Evolutionary conservation across 30 jellyfish, hydroid and myxozoan genomes (phyloP).

Genomic region (Pseudorhiza aurosa): DNA sequence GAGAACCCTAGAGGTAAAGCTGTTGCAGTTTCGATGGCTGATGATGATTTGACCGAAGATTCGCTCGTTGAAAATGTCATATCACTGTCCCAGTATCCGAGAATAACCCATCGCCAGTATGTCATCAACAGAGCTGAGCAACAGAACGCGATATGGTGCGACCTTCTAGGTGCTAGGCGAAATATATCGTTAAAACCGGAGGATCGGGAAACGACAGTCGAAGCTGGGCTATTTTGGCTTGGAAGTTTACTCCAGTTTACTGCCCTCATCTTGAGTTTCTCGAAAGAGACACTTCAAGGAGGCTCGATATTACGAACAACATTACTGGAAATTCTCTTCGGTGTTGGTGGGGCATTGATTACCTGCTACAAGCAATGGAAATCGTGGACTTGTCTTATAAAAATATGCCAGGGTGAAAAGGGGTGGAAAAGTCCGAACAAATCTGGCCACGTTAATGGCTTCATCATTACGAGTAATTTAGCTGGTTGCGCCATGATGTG

Average conservation of each 20-base stretch:
- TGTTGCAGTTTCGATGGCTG: constrained; percentile 28
- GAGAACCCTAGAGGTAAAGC: constrained; percentile 28
- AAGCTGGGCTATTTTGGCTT: constrained; percentile 53
- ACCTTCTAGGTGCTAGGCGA: constrained; percentile 65
- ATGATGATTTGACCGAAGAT: constrained; percentile 21
- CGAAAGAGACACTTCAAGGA: constrained; percentile 67
- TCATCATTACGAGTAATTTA: constrained; percentile 64
- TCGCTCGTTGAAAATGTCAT: constrained; percentile 44
- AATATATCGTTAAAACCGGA: constrained; percentile 25
- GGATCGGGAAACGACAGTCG: constrained; percentile 39
- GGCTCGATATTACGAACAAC: constrained; percentile 49
- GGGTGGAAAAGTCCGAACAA: background rate
- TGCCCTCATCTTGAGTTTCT: constrained; percentile 65
- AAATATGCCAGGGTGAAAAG: background rate
- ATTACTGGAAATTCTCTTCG: constrained; percentile 55
- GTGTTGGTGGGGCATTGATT: constrained; percentile 33
- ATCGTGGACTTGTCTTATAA: constrained; percentile 20
- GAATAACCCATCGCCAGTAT: constrained; percentile 73
- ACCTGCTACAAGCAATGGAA: constrained; percentile 76
- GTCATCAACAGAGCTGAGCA: constrained; percentile 70
- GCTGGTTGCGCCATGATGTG: constrained; percentile 71
- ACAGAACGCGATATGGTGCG: constrained; percentile 64
- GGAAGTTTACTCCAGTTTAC: constrained; percentile 41
- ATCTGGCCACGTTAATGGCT: constrained; percentile 56
- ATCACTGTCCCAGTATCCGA: constrained; percentile 54